Evolutionary conservation across 2,888 invertebrate species (phyloP), one percentile per base, ranked within the genome.

Genomic region (Galeruca laticollis): DNA sequence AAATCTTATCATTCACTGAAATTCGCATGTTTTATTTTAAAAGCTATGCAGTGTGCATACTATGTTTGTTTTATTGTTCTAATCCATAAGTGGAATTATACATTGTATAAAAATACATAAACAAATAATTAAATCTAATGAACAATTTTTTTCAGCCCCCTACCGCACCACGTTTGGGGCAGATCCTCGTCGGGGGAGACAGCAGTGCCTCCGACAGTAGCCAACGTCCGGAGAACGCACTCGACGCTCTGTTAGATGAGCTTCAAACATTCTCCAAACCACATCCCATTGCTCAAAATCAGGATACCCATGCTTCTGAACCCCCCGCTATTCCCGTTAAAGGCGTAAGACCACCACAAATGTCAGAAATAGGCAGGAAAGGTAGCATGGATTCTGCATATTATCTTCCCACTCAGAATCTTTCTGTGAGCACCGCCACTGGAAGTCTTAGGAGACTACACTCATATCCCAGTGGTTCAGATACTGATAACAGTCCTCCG

Each of bases 171-270:
- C 85, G 87, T 88, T 82, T 90, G 88, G 88, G 87, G 87, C 84
- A 88, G 88, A 82, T 88, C 88, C 81, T 88, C 88, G 77, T 88
- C 88, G 87, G 88, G 88, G 88, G 85, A 86, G 83, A 83, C 80
- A 72, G 77, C 88, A 87, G 89, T 88, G 83, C 82, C 88, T 68
- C 75, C 86, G 87, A 88, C 87, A 83, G 87, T 84, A 77, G 78
- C 86, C 88, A 89, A 87, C 91, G 93, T 88, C 89, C 94, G 90
- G 95, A 96, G 92, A 96, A 96, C 93, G 95, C 96, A 91, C 95
- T 96, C 93, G 96, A 96, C 92, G 95, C 95, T 91, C 87, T 96
- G 93, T 88, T 96, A 94, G 95, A 95, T 86, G 96, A 96, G 86
- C 89, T 96, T 76, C 95, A 96, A 86, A 95, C 95, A 37, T 95